Evolutionary conservation across 2,113 vertebrate species (phyloP).

Genomic region (rat (Rattus norvegicus)): GRCr8 NC_086019.1:163364001-163364500

Average conservation of each 20-base stretch:
- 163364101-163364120: neutral
- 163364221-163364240: neutral
- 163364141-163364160: neutral
- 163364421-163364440: neutral
- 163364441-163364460: neutral
- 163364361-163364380: neutral
- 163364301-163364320: neutral
- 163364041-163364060: slow-evolving; percentile 52
- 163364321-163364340: neutral
- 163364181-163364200: slow-evolving; percentile 39
- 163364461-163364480: neutral
- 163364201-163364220: neutral
- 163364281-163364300: neutral
- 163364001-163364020: slow-evolving; percentile 60
- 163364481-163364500: neutral
- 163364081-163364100: neutral
- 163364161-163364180: neutral
- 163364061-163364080: neutral
- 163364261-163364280: neutral
- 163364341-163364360: neutral
- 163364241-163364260: neutral
- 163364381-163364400: neutral
- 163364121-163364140: neutral
- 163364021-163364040: slow-evolving; percentile 49
- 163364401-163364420: neutral